Base-by-base conservation (phyloP, 1,140 invertebrate species). In the Eurosta solidaginis region DNA sequence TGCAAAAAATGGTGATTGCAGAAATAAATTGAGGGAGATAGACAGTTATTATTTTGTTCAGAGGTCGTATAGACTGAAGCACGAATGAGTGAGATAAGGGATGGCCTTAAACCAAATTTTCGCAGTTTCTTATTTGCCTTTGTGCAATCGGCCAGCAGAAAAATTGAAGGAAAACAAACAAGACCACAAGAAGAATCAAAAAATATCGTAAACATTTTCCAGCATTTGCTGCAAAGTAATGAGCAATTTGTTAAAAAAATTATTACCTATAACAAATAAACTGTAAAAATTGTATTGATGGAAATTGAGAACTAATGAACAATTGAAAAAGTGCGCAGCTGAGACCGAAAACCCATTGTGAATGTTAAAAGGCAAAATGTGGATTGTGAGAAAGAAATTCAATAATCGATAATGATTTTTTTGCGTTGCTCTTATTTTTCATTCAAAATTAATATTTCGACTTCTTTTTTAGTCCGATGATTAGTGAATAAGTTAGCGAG, bases 1-100 rank as follows among this genome's bases (percentile, higher is more conserved):
- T 79, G 59, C 74, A 77, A 77, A 82, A 82, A 79, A 77, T 80
- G 17, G 22, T 40, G 59, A 40, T 25, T 1, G 17, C 3, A 22
- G 20, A 50, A 22, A 50, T 50, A 22, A 50, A 25, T 4, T n/a
- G 25, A 22, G 25, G 33, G 17, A 68, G 40, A 14, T 68, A n/a
- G n/a, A n/a, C 17, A 68, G 1, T 17, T 42, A n/a, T n/a, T n/a
- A n/a, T n/a, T n/a, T n/a, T n/a, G n/a, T n/a, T n/a, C n/a, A n/a
- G n/a, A n/a, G n/a, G n/a, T n/a, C n/a, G n/a, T n/a, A 20, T 12
- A 68, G 59, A n/a, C 33, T 40, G 27, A 29, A 17, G 33, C n/a
- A 20, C 36, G 59, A 68, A 36, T 40, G 59, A 68, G 59, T n/a
- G 29, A 40, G 59, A 68, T 68, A 68, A 42, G 29, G 59, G 59